phyloP scores from a whole-genome alignment of 2,113 vertebrate species.

The Dicentrarchus labrax region DNA sequence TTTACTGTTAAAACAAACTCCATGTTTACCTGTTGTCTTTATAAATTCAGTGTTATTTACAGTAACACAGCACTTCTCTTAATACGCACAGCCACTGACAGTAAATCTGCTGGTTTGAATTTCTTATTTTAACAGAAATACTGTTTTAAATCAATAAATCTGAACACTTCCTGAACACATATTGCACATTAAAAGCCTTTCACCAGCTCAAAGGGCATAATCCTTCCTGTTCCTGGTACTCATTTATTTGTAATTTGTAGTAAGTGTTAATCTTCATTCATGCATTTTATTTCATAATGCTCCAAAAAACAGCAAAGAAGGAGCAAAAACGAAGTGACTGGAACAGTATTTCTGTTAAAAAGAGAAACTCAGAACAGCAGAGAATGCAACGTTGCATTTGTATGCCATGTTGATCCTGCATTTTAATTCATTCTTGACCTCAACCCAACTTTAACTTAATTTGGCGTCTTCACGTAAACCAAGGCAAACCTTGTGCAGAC shows the following conservation, averaged over 20 bases:
- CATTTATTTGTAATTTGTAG: background rate
- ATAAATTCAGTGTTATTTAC: background rate
- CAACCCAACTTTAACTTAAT: background rate
- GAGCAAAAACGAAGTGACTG: background rate
- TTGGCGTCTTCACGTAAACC: background rate
- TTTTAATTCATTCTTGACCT: background rate
- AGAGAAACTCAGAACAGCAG: background rate
- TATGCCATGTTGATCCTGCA: too few relatives aligned
- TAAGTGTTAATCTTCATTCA: background rate
- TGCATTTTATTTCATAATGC: background rate
- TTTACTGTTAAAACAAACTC: background rate
- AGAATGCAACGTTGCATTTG: too few relatives aligned
- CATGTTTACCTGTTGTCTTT: too few relatives aligned
- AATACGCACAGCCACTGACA: background rate
- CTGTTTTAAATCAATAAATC: background rate
- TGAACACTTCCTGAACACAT: background rate
- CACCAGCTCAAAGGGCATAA: background rate
- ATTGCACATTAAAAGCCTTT: background rate
- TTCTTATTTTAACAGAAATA: background rate
- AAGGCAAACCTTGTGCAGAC: background rate
- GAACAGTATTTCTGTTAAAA: background rate
- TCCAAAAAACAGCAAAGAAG: background rate
- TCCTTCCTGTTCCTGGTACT: background rate
- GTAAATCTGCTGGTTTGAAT: background rate
- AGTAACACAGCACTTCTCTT: background rate